Evolutionary conservation across 2,113 vertebrate species (phyloP).

Genomic region (Phocoena phocoena): DNA sequence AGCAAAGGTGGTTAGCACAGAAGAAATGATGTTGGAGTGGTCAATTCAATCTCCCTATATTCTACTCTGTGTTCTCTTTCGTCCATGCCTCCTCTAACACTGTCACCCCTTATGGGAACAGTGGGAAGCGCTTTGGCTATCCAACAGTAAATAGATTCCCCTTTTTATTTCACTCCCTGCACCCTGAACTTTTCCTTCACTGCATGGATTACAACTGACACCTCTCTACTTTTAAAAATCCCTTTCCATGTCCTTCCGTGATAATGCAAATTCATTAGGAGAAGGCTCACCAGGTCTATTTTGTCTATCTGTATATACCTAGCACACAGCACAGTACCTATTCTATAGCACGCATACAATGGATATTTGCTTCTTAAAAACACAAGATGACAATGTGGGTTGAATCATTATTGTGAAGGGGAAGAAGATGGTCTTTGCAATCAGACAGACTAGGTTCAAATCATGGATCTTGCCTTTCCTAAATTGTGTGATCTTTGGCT

Average conservation of each 20-base stretch:
- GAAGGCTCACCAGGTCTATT: neutral
- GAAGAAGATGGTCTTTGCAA: neutral
- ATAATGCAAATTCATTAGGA: neutral
- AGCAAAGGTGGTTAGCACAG: neutral
- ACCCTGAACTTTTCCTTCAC: neutral
- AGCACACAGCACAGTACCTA: neutral
- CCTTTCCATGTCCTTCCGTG: neutral
- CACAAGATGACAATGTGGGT: neutral
- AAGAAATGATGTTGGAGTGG: neutral
- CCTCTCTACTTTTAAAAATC: neutral
- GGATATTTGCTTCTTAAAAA: neutral
- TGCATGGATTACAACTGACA: neutral
- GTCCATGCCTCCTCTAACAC: neutral
- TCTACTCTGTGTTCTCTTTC: neutral
- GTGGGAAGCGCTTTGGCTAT: neutral
- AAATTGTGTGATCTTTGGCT: neutral
- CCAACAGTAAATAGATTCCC: neutral
- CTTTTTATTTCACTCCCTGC: neutral
- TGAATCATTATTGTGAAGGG: neutral
- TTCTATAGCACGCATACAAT: accelerated
- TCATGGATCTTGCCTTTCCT: neutral
- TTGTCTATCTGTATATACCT: neutral
- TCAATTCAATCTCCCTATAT: neutral
- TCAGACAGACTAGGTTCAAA: neutral
- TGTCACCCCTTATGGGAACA: neutral